Conservation (phyloP, 2,888 invertebrate genomes). For the Alviniconcha strummeri region DNA sequence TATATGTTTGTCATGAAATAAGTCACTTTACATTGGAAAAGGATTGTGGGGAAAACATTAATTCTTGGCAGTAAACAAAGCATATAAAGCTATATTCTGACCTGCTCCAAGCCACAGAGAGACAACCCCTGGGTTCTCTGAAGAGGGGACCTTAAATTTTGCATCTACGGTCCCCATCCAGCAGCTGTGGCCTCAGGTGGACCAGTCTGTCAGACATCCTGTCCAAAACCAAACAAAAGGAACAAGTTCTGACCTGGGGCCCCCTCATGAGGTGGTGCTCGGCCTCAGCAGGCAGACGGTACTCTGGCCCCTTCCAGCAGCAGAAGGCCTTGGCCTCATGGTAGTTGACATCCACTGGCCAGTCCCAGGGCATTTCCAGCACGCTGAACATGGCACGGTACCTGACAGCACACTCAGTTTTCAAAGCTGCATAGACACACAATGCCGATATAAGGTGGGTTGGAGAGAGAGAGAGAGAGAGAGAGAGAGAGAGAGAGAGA, state of each 20-base stretch:
- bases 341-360: slow-evolving; percentile 72
- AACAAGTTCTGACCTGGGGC: slow-evolving; percentile 47
- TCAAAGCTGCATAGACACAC: neutral
- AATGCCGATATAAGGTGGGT: neutral
- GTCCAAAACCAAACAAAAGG: neutral
- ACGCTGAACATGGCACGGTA: slow-evolving; percentile 70
- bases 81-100: too few species aligned
- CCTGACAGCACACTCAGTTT: slow-evolving; percentile 45
- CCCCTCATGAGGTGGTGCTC: slow-evolving; percentile 68
- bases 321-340: slow-evolving; percentile 72
- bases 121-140: too few species aligned
- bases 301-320: slow-evolving; percentile 68
- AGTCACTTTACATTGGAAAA: too few species aligned
- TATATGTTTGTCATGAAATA: too few species aligned
- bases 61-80: too few species aligned
- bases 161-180: too few species aligned
- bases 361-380: slow-evolving; percentile 67
- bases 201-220: too few species aligned
- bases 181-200: too few species aligned
- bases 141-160: too few species aligned
- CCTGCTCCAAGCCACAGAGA: too few species aligned
- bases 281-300: slow-evolving; percentile 67
- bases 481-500: neutral
- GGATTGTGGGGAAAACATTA: too few species aligned
- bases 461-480: neutral